Evolutionary conservation across 2,888 invertebrate species (phyloP).

Genomic region (Campoletis raptor): DNA sequence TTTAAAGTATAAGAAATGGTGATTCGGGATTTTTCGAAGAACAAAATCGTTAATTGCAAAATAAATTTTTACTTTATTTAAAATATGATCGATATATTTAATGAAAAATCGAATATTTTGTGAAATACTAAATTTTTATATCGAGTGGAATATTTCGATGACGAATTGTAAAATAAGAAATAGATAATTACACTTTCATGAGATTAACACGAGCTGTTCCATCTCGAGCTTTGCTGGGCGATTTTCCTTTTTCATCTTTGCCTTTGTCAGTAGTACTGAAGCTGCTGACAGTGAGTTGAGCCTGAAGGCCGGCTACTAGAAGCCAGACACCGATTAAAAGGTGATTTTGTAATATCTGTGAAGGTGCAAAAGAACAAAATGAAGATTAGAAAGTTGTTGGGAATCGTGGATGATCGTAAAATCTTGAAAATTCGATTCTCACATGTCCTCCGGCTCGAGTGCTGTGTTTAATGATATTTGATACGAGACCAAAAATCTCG

Average conservation of each 20-base stretch:
- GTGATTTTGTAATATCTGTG: slow-evolving; percentile 94
- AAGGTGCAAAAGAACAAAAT: slow-evolving; percentile 12
- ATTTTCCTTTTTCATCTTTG: slow-evolving; percentile 87
- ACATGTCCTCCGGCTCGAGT: slow-evolving; percentile 95
- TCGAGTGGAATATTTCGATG: too few species aligned
- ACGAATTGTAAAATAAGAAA: not conserved
- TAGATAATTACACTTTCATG: slow-evolving; percentile 88
- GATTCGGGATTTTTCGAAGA: not conserved
- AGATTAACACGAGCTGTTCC: slow-evolving; percentile 88
- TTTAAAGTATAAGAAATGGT: too few species aligned
- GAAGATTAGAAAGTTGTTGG: slow-evolving; percentile 15
- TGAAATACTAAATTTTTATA: too few species aligned
- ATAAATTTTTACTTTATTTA: too few species aligned
- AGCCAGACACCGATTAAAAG: slow-evolving; percentile 95
- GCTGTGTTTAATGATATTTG: slow-evolving; percentile 92
- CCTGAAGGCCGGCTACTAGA: slow-evolving; percentile 94
- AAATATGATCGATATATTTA: too few species aligned
- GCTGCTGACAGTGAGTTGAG: slow-evolving; percentile 90
- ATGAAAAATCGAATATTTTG: too few species aligned
- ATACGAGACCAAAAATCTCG: slow-evolving; percentile 93
- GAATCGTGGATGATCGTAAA: not conserved
- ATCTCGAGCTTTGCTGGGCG: slow-evolving; percentile 87
- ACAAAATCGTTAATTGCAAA: not conserved
- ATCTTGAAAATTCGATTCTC: slow-evolving; percentile 81
- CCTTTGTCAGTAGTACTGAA: slow-evolving; percentile 83